A percentile compares a stretch with the other conserved stretches of the same genome.
Conservation (phyloP, 64 coral and sea anemone species). For the Orbicella faveolata region DNA sequence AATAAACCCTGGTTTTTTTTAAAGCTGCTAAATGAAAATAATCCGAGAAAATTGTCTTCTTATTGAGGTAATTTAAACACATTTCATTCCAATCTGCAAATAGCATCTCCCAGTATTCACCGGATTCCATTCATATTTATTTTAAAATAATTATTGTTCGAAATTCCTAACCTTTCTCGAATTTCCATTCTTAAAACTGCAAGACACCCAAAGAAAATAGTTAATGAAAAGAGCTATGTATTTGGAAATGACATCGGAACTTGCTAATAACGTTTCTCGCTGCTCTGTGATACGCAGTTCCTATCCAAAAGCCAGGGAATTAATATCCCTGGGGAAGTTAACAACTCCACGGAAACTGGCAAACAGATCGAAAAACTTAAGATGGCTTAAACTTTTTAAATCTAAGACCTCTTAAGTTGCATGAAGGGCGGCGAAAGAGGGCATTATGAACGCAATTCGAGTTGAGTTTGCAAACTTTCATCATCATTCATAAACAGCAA, state of each 20-base stretch:
- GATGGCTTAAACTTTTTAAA: neutral
- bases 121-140: conserved; percentile 7
- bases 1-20: neutral
- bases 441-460: conserved; percentile 19
- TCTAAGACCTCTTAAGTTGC: neutral
- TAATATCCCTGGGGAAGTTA: neutral
- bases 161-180: conserved; percentile 10
- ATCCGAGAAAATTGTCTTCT: neutral
- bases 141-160: neutral
- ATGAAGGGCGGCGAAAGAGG: neutral
- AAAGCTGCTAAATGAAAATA: neutral
- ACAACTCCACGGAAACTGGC: neutral
- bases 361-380: neutral
- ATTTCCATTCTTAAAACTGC: conserved; percentile 5
- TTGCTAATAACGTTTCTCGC: neutral
- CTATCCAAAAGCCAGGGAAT: neutral
- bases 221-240: neutral
- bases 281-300: neutral
- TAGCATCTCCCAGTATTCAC: conserved; percentile 5
- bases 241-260: neutral
- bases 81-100: conserved; percentile 20
- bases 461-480: neutral
- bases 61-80: neutral
- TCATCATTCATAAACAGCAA: conserved; percentile 16
- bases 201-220: neutral